Evolutionary conservation across 1,140 invertebrate species (phyloP), one percentile per base, ranked within the genome.

Genomic region (Panulirus ornatus): DNA sequence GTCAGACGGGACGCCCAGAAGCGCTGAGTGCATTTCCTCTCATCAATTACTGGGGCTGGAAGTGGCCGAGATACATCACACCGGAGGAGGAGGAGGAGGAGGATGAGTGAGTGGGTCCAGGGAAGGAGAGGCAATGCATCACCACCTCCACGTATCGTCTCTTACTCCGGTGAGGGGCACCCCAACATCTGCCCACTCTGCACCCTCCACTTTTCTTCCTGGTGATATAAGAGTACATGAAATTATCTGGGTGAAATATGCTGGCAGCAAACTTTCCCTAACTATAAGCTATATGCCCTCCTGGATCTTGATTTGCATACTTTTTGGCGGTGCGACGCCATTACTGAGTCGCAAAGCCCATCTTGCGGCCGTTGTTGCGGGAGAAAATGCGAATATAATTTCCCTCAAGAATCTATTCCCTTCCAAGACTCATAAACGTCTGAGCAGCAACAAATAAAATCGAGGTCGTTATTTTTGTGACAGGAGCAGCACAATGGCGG

Each of bases 401-500:
- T 66, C n/a, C 14, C 44, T 66, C 58, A 6, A 66, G 58, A 8
- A 30, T 66, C 58, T 66, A 30, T 66, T 30, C 58, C n/a, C n/a
- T 22, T 66, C 58, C 58, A n/a, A 22, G 30, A 66, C n/a, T 66
- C 58, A 30, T 66, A 66, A 66, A 66, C 58, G 58, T 66, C 58
- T 27, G 3, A 11, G n/a, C n/a, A 30, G 58, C 58, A 27, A 66
- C 58, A 30, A 66, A 66, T 66, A 66, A 66, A 66, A 66, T n/a
- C 22, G n/a, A 30, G 58, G 58, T 30, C 58, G 58, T 66, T 66
- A 66, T 66, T 66, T 66, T 66, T 66, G 58, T 66, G 58, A 66
- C 58, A 8, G n/a, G 58, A 66, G n/a, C 58, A 3, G 58, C n/a
- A 66, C 58, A 66, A 66, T 66, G 58, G 58, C 30, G n/a, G 58